phyloP scores from a whole-genome alignment of 2,888 invertebrate genomes.

The Nebria brevicollis region DNA sequence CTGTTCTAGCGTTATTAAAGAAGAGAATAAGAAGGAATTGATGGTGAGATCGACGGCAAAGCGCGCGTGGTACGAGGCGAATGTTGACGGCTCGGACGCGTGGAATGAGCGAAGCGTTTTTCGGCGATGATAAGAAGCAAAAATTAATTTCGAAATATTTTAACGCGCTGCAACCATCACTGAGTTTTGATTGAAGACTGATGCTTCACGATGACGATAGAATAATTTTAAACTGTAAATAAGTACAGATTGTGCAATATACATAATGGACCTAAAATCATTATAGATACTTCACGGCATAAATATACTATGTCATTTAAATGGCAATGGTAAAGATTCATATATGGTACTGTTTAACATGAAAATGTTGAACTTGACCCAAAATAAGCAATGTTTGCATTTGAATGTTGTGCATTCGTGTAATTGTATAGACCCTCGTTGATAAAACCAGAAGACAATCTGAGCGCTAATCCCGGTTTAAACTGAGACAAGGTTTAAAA shows the following conservation, averaged over 20 bases:
- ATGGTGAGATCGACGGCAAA: background rate
- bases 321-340: too few species aligned
- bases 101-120: too few species aligned
- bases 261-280: too few species aligned
- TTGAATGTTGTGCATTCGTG: background rate
- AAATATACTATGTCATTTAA: too few species aligned
- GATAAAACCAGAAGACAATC: background rate
- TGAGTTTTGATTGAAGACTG: slow-evolving; percentile 13
- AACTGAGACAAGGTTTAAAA: background rate
- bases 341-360: too few species aligned
- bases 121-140: slow-evolving; percentile 22
- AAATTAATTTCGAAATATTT: slow-evolving; percentile 37
- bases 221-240: background rate
- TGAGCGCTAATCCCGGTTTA: slow-evolving; percentile 6
- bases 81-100: background rate
- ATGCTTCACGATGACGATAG: slow-evolving; percentile 10
- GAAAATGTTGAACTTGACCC: background rate
- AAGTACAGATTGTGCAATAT: too few species aligned
- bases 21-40: slow-evolving; percentile 19
- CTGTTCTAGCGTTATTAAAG: slow-evolving; percentile 16
- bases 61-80: background rate
- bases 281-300: too few species aligned
- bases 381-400: background rate
- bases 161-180: slow-evolving; percentile 8
- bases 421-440: background rate